These are phyloP conservation scores for Australoheros facetus DNA, from an alignment of 2,797 vertebrate genomes.

Conservation along the genomic window DNA sequence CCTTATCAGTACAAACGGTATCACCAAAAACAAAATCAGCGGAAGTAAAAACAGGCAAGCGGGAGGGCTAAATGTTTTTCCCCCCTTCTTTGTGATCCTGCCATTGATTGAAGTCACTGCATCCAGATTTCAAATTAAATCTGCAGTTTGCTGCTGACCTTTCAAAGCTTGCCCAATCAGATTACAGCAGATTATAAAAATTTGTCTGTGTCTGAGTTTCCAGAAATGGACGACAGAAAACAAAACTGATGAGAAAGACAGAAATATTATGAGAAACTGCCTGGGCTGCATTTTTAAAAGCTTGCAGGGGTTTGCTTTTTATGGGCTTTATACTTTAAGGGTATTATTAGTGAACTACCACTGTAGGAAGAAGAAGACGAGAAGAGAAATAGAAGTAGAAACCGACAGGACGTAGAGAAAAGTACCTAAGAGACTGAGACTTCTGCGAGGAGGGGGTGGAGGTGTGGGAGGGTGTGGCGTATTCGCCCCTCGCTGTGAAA, in stretches of 20 bases:
- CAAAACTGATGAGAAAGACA: neutral
- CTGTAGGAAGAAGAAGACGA: neutral
- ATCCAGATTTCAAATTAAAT: constrained; percentile 47
- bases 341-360: neutral
- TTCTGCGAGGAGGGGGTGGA: constrained; percentile 92
- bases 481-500: constrained; percentile 89
- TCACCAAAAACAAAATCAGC: neutral
- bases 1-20: neutral
- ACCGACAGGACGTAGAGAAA: neutral
- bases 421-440: constrained; percentile 95
- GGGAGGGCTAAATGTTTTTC: neutral
- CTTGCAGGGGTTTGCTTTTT: neutral
- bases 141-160: constrained; percentile 42
- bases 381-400: neutral
- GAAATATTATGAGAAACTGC: constrained; percentile 10
- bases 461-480: constrained; percentile 94
- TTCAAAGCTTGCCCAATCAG: constrained; percentile 48
- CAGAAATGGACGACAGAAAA: neutral
- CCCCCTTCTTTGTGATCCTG: neutral
- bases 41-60: neutral
- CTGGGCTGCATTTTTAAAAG: neutral
- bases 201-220: constrained; percentile 22
- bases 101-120: constrained; percentile 15
- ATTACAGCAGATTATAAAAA: constrained; percentile 45
- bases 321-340: neutral